Evolutionary conservation across 2,797 vertebrate genomes (phyloP), one percentile per base, ranked within the genome.

Genomic region (Rachycentron canadum): DNA sequence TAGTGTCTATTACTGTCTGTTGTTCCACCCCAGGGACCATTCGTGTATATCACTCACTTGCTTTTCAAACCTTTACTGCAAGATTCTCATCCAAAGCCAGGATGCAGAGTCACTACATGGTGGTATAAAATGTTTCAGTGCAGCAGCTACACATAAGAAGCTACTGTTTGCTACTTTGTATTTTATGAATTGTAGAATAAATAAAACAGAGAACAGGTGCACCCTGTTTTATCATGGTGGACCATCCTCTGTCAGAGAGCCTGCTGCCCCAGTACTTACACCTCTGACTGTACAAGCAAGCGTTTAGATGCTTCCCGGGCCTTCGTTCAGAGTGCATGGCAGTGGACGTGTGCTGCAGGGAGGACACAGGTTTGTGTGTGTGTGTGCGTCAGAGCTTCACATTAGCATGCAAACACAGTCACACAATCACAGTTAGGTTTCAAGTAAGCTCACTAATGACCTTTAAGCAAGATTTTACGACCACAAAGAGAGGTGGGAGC

Each of bases 321-420:
- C 81, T 92, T 76, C 83, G 86, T 93, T 90, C 92, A 78, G 84
- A 83, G 74, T 91, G 88, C 75, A 79, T 86, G 89, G 41, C 53
- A 30, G 75, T 47, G 53, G 41, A 61, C 34, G 30, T 17, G 74
- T 73, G 71, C n/a, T 41, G 28, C 60, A 55, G 49, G 52, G 53
- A 61, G 40, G 34, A 12, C 12, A 3, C 21, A 59, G n/a, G 19
- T 38, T 38, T 28, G 58, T 55, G 10, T 6, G 38, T 2, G 50
- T 21, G 11, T 19, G 56, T 59, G 21, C 21, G 45, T 62, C 7
- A 1, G 16, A 41, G 13, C 47, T 64, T 69, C 67, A 76, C 55
- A 55, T 78, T 58, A 47, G 72, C 73, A 82, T 83, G 62, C 49
- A 82, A 41, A 73, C 63, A 30, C 49, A 36, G 69, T 55, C 61